These are phyloP conservation scores for Brachionus rubens DNA, from an alignment of 1,140 invertebrate genomes.

Conservation along the genomic window DNA sequence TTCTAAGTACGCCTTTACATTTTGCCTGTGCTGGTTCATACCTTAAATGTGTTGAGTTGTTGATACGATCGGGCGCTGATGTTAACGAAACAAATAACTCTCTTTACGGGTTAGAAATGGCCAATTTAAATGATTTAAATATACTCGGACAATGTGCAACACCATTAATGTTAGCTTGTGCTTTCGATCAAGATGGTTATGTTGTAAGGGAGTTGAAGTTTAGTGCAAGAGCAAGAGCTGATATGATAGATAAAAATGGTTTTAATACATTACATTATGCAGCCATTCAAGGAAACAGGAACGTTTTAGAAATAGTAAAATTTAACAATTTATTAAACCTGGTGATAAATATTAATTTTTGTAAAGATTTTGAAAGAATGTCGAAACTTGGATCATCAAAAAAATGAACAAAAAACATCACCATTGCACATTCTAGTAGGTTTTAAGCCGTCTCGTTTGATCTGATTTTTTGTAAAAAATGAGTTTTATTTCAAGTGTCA, in stretches of 20 bases:
- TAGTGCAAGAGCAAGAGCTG: not conserved
- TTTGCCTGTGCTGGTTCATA: conserved; percentile 17
- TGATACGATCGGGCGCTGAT: conserved; percentile 36
- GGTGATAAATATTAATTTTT: not conserved
- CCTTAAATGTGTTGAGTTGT: conserved; percentile 37
- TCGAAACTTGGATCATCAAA: conserved; percentile 28
- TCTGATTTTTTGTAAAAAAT: not conserved
- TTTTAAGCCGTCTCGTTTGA: not conserved
- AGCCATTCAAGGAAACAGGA: conserved; percentile 15
- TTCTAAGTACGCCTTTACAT: conserved; percentile 35
- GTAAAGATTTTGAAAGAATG: conserved; percentile 22
- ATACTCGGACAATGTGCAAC: not conserved
- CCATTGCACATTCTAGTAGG: conserved; percentile 8
- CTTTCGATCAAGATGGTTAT: conserved; percentile 45
- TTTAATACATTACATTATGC: conserved; percentile 38
- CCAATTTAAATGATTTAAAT: not conserved
- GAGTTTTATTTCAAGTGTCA: not conserved
- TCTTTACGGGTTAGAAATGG: not conserved
- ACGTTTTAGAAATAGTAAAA: conserved; percentile 43
- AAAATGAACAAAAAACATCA: not conserved
- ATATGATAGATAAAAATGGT: conserved; percentile 26
- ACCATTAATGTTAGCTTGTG: conserved; percentile 32
- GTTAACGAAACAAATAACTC: conserved; percentile 26
- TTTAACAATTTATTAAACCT: not conserved
- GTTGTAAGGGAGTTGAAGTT: conserved; percentile 26